phyloP scores from a whole-genome alignment of 2,113 vertebrate species.

The Cyphomyrus discorhynchus region DNA sequence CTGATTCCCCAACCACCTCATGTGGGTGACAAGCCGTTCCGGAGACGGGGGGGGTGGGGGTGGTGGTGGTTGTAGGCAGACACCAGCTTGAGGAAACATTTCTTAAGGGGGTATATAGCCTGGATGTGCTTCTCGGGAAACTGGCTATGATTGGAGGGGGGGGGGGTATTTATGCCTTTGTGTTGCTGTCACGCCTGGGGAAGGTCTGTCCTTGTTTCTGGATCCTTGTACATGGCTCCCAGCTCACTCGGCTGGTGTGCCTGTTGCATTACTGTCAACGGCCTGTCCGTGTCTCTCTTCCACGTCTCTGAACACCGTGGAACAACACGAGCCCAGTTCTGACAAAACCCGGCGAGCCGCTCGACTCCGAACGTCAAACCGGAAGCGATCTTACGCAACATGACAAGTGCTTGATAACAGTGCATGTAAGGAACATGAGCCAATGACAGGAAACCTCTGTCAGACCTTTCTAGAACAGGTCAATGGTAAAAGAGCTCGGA shows the following conservation, averaged over 20 bases:
- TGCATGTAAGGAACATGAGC: neutral
- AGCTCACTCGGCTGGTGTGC: neutral
- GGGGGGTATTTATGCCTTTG: neutral
- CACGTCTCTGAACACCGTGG: neutral
- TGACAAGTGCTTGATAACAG: neutral
- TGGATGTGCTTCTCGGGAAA: neutral
- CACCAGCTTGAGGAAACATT: neutral
- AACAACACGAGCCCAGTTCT: neutral
- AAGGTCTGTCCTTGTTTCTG: neutral
- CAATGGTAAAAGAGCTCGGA: neutral
- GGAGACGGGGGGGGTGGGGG: neutral
- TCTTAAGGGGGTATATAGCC: neutral
- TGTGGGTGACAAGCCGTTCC: neutral
- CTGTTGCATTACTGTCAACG: neutral
- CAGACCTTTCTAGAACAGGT: neutral
- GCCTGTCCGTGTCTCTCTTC: neutral
- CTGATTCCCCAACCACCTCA: neutral
- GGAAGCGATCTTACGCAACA: neutral
- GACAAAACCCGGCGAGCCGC: neutral
- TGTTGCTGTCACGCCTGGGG: neutral
- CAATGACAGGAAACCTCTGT: neutral
- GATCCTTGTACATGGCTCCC: neutral
- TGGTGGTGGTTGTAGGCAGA: neutral
- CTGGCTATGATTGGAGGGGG: neutral
- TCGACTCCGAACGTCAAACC: neutral